A percentile compares a stretch with the other conserved stretches of the same genome.
Conservation (phyloP, 92 coral and sea anemone species). For the Phenganax subtilis region DNA sequence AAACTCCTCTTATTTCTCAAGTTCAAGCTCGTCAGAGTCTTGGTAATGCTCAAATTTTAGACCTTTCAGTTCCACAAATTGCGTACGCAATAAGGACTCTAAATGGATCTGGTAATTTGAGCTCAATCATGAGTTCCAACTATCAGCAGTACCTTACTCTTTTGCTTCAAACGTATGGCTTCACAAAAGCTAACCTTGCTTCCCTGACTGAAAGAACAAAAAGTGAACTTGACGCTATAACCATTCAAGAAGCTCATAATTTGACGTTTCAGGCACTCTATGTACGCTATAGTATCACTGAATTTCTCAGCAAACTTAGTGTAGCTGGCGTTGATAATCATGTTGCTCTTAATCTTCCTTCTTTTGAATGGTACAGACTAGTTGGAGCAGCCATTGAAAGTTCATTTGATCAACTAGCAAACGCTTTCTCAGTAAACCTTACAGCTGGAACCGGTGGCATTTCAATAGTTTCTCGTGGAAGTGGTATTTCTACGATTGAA, state of each 20-base stretch:
- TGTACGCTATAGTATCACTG: constrained; percentile 6
- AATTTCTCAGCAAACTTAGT: not conserved
- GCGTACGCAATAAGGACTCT: not conserved
- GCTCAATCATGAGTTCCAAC: not conserved
- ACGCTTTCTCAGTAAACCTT: constrained; percentile 21
- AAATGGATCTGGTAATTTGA: constrained; percentile 4
- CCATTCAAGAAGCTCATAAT: constrained; percentile 1
- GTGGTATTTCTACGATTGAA: not conserved
- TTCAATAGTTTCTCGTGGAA: not conserved
- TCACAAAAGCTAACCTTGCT: not conserved
- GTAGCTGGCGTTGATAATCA: not conserved
- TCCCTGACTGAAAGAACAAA: not conserved
- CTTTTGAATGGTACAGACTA: constrained; percentile 33
- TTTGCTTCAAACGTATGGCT: constrained; percentile 22
- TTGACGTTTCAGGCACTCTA: not conserved
- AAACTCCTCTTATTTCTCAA: constrained; percentile 7
- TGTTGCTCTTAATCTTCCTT: constrained; percentile 22
- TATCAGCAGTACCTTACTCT: not conserved
- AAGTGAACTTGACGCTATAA: not conserved
- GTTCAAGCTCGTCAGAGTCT: not conserved
- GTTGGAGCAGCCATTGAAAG: constrained; percentile 10
- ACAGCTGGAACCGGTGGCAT: not conserved
- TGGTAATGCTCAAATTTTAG: not conserved
- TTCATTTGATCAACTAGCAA: constrained; percentile 9
- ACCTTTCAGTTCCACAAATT: constrained; percentile 8